Base-by-base conservation (phyloP, 2,797 vertebrate species). In the Enteromius paludinosus region DNA sequence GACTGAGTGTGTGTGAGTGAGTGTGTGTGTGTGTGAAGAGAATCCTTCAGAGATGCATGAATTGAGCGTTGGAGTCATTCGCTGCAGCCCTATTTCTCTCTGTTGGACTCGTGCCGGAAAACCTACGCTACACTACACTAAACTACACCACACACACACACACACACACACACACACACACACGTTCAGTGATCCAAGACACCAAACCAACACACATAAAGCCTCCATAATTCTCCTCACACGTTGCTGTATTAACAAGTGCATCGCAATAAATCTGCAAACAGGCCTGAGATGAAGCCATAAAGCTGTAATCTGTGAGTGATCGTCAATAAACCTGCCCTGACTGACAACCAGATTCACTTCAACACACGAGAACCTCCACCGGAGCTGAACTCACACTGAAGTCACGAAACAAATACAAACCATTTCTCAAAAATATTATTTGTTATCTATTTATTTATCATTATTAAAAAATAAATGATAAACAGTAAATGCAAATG, bases 41-140 rank as follows among this genome's bases (percentile, higher is more conserved):
- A 52, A 72, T n/a, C 70, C 45, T 72, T 52, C 70, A 72, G 70
- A 72, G 70, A 72, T 72, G 28, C 28, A 33, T 35, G 18, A 72
- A 52, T 72, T 5, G 15, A 72, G 70, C 45, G 28, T 72, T 72
- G 70, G 70, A 72, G 70, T 72, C 4, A 0, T 72, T 33, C 3
- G 18, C 47, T 72, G 17, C 2, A 52, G 47, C 7, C 52, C 18
- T 33, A 15, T 62, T 1, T 33, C 17, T 66, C 64, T 52, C 45
- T 72, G 70, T 52, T 72, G 70, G 70, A 52, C 18, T 52, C 18
- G 10, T 0, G 70, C 47, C 47, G 1, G 25, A 52, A 52, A 33
- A 12, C 45, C 69, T 20, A 72, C 70, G 33, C 54, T 49, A 56
- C 54, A 56, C 20, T 20, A 54, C 18, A 54, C 69, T 20, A 72